Evolutionary conservation across 30 jellyfish, hydroid and myxozoan genomes (phyloP), one percentile per base, ranked within the genome.

Genomic region (Turritopsis rubra): DNA sequence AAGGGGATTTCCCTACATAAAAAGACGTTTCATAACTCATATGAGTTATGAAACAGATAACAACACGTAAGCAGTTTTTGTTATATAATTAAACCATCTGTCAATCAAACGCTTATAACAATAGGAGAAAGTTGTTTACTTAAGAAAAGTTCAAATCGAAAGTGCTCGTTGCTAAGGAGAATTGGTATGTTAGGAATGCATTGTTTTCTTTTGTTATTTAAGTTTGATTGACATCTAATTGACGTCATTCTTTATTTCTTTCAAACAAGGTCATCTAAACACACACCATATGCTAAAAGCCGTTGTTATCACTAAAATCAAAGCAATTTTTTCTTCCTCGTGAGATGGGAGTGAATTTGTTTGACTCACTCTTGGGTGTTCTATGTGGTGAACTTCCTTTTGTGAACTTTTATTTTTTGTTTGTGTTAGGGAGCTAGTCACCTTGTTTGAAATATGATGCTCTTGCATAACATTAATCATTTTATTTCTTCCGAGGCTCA

Each of bases 401-500:
- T 66, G 76, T 66, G 76, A 66, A 66, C 76, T 66, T 66, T 66
- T 66, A 66, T 66, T 66, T 66, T 66, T 66, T 66, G 60, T 41
- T 41, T 41, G 60, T 41, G 76, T 26, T 66, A 17, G 76, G 76
- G 76, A 21, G 76, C 76, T 66, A 66, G 29, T 7, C 76, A 66
- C 76, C 76, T 66, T 66, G 76, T 66, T 66, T 66, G 76, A 66
- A 66, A 66, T 66, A 66, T 66, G 76, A 66, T 66, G 76, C 29
- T 66, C 76, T 66, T 66, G 76, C 17, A 66, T 66, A 66, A 66
- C 76, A 66, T 66, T 66, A 66, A 66, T 66, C 76, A 66, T 66
- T 66, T 66, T 66, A 66, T 66, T 66, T 66, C 76, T 66, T 66
- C 76, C 76, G 76, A 66, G 76, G 76, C 76, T 66, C 76, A 66